These are phyloP conservation scores for Operophtera brumata DNA, from an alignment of 2,888 invertebrate species.

Conservation along the genomic window DNA sequence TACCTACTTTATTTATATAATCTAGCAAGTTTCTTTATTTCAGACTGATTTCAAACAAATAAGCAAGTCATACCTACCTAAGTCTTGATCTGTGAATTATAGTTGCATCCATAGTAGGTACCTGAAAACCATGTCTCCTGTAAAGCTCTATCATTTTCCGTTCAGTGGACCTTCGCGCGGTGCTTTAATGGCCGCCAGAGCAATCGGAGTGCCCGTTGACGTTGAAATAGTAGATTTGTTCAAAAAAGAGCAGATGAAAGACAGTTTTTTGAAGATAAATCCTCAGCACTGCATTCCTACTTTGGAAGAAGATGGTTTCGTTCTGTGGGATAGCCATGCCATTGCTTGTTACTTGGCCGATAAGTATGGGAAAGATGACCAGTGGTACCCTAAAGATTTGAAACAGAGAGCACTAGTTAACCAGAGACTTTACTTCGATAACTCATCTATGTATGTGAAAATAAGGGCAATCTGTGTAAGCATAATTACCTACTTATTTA, in stretches of 20 bases:
- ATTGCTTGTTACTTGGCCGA: slow-evolving; percentile 83
- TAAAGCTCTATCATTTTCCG: slow-evolving; percentile 82
- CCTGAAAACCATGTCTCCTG: slow-evolving; percentile 34
- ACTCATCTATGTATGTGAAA: slow-evolving; percentile 81
- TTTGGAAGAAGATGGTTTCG: slow-evolving; percentile 83
- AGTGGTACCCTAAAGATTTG: slow-evolving; percentile 82
- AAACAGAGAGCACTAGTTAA: slow-evolving; percentile 81
- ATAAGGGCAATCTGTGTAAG: slow-evolving; percentile 83
- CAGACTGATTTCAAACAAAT: too few species aligned
- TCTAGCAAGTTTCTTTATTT: too few species aligned
- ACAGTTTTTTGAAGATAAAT: slow-evolving; percentile 81
- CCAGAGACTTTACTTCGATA: slow-evolving; percentile 83
- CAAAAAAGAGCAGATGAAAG: slow-evolving; percentile 80
- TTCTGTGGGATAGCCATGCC: slow-evolving; percentile 85
- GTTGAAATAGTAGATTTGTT: slow-evolving; percentile 79
- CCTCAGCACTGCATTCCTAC: slow-evolving; percentile 86
- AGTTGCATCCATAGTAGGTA: not conserved
- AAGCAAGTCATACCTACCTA: too few species aligned
- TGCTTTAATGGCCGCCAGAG: slow-evolving; percentile 81
- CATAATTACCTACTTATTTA: not conserved
- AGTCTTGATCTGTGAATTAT: too few species aligned
- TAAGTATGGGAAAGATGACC: slow-evolving; percentile 81
- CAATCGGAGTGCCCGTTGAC: slow-evolving; percentile 75
- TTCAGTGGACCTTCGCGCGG: slow-evolving; percentile 83
- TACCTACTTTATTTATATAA: too few species aligned